phyloP scores from a whole-genome alignment of 2,888 invertebrate species.

The Tuta absoluta region DNA sequence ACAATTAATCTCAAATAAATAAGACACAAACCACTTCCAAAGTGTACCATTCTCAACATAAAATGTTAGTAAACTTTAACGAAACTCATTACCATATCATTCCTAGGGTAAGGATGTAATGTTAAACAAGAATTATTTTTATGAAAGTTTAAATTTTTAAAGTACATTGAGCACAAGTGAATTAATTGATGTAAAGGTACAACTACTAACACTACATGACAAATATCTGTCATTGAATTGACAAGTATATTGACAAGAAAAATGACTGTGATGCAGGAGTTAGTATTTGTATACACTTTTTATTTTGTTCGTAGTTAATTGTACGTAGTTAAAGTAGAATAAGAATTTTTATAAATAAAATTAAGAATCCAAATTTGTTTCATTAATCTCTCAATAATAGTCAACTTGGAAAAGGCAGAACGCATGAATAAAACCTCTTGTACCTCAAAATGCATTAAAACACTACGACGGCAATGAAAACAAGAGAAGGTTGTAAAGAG shows the following conservation, averaged over 20 bases:
- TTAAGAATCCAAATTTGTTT: slow-evolving; percentile 15
- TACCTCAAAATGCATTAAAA: not conserved
- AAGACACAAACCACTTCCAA: not conserved
- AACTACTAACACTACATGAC: slow-evolving; percentile 32
- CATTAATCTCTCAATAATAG: not conserved
- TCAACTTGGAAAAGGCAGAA: not conserved
- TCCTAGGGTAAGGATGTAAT: slow-evolving; percentile 52
- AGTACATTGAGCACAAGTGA: slow-evolving; percentile 42
- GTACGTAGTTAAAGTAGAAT: slow-evolving; percentile 38
- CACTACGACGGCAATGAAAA: not conserved
- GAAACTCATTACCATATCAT: slow-evolving; percentile 60
- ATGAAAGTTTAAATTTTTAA: slow-evolving; percentile 42
- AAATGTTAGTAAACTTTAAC: not conserved
- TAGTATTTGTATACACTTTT: slow-evolving; percentile 39
- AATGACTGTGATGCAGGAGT: slow-evolving; percentile 27
- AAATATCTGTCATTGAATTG: not conserved
- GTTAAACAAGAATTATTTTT: slow-evolving; percentile 47
- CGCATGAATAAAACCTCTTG: not conserved
- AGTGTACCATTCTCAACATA: slow-evolving; percentile 21
- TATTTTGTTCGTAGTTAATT: slow-evolving; percentile 36
- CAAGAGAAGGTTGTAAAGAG: not conserved
- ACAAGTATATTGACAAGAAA: not conserved
- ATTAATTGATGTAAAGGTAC: slow-evolving; percentile 25
- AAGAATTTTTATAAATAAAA: slow-evolving; percentile 44
- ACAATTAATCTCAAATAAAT: slow-evolving; percentile 1